A percentile compares a stretch with the other conserved stretches of the same genome.
Evolutionary conservation across 2,797 vertebrate genomes (phyloP).

Genomic region (Epinephelus malabaricus): DNA sequence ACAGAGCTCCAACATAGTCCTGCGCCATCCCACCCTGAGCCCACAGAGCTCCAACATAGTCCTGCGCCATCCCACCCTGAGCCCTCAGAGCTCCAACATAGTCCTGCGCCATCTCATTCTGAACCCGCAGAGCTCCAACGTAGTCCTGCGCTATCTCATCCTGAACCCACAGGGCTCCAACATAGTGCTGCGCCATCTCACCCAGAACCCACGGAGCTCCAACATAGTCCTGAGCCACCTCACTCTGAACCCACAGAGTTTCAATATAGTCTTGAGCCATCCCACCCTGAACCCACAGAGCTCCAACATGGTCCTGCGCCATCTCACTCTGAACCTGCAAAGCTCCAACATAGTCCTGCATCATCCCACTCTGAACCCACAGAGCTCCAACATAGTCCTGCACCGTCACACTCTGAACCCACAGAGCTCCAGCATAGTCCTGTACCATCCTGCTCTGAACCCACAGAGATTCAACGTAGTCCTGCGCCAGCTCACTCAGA

Average conservation of each 20-base stretch:
- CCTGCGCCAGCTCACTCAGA: neutral
- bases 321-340: neutral
- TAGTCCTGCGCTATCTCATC: neutral
- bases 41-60: neutral
- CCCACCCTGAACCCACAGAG: neutral
- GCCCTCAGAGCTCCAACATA: neutral
- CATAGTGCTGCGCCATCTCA: neutral
- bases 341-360: neutral
- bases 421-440: neutral
- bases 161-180: neutral
- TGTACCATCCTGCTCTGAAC: neutral
- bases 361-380: neutral
- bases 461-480: neutral
- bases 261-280: neutral
- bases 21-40: accelerated
- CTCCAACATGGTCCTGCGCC: neutral
- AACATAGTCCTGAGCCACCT: neutral
- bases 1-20: neutral
- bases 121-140: neutral
- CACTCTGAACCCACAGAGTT: neutral
- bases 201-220: neutral
- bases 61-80: accelerated
- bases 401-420: neutral
- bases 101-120: neutral
- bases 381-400: slow-evolving; percentile 3